Evolutionary conservation across 2,888 invertebrate species (phyloP).

Genomic region (Papilio protenor): DNA sequence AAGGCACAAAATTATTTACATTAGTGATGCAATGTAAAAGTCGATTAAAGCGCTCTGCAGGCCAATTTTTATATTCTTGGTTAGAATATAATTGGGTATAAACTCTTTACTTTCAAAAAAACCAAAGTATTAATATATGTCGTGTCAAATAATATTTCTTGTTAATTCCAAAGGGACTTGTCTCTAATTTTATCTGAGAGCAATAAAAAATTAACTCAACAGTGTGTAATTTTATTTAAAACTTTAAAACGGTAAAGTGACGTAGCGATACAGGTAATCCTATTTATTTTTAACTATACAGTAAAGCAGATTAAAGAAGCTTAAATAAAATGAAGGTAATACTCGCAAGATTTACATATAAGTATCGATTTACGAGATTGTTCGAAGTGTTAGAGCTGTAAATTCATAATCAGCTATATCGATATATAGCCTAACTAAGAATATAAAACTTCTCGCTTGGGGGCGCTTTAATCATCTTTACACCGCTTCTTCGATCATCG

Average conservation of each 20-base stretch:
- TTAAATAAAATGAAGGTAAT: constrained; percentile 1
- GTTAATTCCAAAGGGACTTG: not conserved
- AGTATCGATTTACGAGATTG: constrained; percentile 10
- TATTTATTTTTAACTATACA: not conserved
- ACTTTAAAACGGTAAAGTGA: not conserved
- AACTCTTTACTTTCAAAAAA: not conserved
- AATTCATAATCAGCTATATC: too few species aligned
- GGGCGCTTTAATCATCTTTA: too few species aligned
- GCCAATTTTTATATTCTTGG: too few species aligned
- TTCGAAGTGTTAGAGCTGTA: not conserved
- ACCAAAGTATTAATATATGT: not conserved
- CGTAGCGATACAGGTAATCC: not conserved
- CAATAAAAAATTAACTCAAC: not conserved
- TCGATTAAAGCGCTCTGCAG: too few species aligned
- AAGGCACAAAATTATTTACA: too few species aligned
- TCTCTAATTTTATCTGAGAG: not conserved
- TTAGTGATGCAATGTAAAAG: too few species aligned
- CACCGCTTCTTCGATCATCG: too few species aligned
- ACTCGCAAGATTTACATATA: not conserved
- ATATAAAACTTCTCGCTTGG: too few species aligned
- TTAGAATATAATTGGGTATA: too few species aligned
- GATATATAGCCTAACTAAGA: too few species aligned
- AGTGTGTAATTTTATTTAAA: not conserved
- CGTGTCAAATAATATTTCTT: not conserved
- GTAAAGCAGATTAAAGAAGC: not conserved